A percentile compares a stretch with the other conserved stretches of the same genome.
Evolutionary conservation across 2,113 vertebrate genomes (phyloP).

Genomic region (Ranitomeya variabilis): DNA sequence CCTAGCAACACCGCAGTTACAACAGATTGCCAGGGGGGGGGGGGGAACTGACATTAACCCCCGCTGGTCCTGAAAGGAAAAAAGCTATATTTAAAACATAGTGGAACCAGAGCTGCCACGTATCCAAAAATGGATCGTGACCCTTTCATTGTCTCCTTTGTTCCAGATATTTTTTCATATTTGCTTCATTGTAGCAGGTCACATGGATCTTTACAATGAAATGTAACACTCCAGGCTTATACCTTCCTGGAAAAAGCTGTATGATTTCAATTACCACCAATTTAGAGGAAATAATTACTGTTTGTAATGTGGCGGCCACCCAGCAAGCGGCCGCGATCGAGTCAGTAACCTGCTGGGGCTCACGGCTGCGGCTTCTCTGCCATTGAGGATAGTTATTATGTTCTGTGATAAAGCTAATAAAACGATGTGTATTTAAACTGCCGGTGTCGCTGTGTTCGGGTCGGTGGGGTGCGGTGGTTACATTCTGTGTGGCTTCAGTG

Average conservation of each 20-base stretch:
- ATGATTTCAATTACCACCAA: conserved; percentile 40
- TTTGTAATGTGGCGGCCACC: conserved; percentile 41
- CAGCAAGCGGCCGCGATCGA: conserved; percentile 37
- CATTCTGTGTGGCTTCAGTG: conserved; percentile 60
- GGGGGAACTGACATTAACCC: too few species aligned
- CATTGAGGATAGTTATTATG: conserved; percentile 49
- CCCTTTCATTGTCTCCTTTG: too few species aligned
- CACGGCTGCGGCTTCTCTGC: conserved; percentile 42
- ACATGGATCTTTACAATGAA: conserved; percentile 16
- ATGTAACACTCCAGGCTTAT: conserved; percentile 3
- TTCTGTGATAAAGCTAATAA: conserved; percentile 66
- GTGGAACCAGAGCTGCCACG: too few species aligned
- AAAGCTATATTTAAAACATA: too few species aligned
- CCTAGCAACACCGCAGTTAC: too few species aligned
- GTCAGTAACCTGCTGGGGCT: conserved; percentile 33
- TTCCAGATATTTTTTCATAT: background rate
- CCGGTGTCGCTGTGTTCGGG: conserved; percentile 21
- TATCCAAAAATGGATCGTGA: too few species aligned
- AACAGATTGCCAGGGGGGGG: too few species aligned
- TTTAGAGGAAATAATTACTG: conserved; percentile 49
- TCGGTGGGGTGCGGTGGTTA: conserved; percentile 21
- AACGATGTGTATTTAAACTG: conserved; percentile 65
- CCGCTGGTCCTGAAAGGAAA: too few species aligned
- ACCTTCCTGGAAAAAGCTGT: conserved; percentile 31
- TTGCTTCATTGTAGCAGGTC: background rate